A percentile compares a stretch with the other conserved stretches of the same genome.
Evolutionary conservation across 2,113 vertebrate species (phyloP).

Genomic region (Crypturellus undulatus): DNA sequence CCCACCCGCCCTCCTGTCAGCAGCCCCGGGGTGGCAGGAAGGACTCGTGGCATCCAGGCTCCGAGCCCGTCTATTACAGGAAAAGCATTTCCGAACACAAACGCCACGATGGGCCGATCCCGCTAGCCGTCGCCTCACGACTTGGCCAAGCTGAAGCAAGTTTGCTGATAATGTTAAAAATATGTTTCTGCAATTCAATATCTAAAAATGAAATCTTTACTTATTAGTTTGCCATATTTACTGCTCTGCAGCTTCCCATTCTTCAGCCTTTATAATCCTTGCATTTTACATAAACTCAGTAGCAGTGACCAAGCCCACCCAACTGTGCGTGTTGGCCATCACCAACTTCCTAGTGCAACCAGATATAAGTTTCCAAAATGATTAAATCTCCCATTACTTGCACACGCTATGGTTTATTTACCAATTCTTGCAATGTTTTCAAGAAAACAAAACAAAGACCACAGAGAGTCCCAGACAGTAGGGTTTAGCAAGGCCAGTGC

Average conservation of each 20-base stretch:
- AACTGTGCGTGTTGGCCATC: not conserved
- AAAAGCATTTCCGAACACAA: not conserved
- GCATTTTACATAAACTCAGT: not conserved
- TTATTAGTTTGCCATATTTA: not conserved
- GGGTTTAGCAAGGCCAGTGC: not conserved
- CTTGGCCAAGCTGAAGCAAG: fast-evolving
- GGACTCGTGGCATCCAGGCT: not conserved
- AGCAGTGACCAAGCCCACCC: not conserved
- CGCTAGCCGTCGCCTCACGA: not conserved
- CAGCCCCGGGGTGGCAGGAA: not conserved
- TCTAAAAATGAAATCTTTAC: not conserved
- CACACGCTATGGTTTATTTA: not conserved
- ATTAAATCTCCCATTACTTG: not conserved
- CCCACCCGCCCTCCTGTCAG: not conserved
- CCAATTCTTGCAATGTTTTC: not conserved
- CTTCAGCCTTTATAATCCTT: not conserved
- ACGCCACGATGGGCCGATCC: not conserved
- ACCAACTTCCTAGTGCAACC: not conserved
- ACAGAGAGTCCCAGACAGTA: not conserved
- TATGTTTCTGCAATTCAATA: not conserved
- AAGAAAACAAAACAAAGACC: not conserved
- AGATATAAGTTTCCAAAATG: not conserved
- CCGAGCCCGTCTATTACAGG: not conserved
- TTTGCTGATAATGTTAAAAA: fast-evolving
- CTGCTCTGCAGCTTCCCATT: not conserved